Conservation (phyloP, 2,113 vertebrate species). For the Hemicordylus capensis region DNA sequence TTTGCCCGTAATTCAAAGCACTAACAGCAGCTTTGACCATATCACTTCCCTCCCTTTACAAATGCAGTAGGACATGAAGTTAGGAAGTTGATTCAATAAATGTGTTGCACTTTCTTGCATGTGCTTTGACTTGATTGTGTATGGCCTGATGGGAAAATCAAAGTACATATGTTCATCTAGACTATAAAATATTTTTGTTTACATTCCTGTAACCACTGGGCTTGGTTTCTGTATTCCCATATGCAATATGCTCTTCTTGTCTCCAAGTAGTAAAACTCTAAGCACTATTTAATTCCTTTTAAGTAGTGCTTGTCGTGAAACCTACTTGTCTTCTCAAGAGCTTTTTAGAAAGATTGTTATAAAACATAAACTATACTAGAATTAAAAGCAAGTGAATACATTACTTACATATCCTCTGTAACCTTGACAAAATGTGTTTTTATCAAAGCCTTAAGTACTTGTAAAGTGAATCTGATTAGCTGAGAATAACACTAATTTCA, state of each 20-base stretch:
- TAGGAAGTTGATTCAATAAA: too few species aligned
- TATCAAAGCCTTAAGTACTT: slow-evolving; percentile 25
- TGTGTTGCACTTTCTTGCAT: too few species aligned
- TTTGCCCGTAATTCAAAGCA: too few species aligned
- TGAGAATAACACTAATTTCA: slow-evolving; percentile 1
- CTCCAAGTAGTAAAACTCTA: neutral
- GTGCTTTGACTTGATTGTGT: too few species aligned
- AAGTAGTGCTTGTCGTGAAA: slow-evolving; percentile 8
- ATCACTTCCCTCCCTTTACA: too few species aligned
- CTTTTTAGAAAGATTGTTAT: slow-evolving; percentile 41
- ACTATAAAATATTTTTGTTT: slow-evolving; percentile 6
- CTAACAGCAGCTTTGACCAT: too few species aligned
- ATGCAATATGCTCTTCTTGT: slow-evolving; percentile 24
- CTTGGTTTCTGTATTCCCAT: slow-evolving; percentile 4
- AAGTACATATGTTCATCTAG: slow-evolving; percentile 42
- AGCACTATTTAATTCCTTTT: slow-evolving; percentile 33
- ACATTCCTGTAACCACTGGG: neutral
- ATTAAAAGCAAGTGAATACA: slow-evolving; percentile 26
- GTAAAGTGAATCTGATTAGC: slow-evolving; percentile 24
- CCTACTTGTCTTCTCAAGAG: slow-evolving; percentile 43
- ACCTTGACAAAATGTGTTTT: neutral
- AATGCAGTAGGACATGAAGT: too few species aligned
- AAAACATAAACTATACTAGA: slow-evolving; percentile 19
- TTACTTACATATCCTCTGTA: neutral
- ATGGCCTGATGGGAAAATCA: slow-evolving; percentile 20